Percentiles rank a stretch among this genome's conserved stretches.
These are phyloP conservation scores for Aplysia californica DNA, from an alignment of 1,140 invertebrate species.

Conservation along the genomic window DNA sequence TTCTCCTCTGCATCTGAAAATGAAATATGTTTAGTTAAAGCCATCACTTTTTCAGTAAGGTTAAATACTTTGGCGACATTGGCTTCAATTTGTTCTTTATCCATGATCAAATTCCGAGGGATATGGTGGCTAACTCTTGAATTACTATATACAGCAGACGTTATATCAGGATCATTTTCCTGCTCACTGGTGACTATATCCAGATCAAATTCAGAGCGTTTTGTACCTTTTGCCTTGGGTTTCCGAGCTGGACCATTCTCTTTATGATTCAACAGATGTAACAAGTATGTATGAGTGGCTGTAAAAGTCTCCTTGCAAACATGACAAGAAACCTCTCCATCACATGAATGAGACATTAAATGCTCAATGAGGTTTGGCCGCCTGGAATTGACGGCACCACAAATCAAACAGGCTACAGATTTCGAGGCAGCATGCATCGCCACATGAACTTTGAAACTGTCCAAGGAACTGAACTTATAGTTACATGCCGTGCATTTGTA, in stretches of 20 bases:
- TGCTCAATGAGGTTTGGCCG: constrained; percentile 6
- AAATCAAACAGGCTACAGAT: constrained; percentile 7
- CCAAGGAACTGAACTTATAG: constrained; percentile 7
- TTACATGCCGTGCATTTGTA: neutral
- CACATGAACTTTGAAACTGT: constrained; percentile 18
- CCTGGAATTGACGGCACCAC: constrained; percentile 3
- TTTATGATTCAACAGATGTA: constrained; percentile 13
- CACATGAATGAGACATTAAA: neutral
- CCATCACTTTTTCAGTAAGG: too few species aligned
- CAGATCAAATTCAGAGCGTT: neutral
- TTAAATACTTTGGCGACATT: neutral
- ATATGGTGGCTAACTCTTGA: too few species aligned
- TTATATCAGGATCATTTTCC: neutral
- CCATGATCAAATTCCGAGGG: constrained; percentile 14
- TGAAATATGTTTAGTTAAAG: too few species aligned
- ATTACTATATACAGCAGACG: too few species aligned
- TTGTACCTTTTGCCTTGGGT: neutral
- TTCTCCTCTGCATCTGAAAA: too few species aligned
- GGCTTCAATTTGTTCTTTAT: constrained; percentile 1
- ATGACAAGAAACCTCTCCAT: neutral
- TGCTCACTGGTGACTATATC: neutral
- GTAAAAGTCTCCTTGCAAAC: constrained; percentile 1
- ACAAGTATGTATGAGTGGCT: constrained; percentile 4
- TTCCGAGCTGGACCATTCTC: neutral
- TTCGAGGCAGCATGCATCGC: constrained; percentile 13